Evolutionary conservation across 2,888 invertebrate genomes (phyloP), one percentile per base, ranked within the genome.

Genomic region (Caenorhabditis wallacei): DNA sequence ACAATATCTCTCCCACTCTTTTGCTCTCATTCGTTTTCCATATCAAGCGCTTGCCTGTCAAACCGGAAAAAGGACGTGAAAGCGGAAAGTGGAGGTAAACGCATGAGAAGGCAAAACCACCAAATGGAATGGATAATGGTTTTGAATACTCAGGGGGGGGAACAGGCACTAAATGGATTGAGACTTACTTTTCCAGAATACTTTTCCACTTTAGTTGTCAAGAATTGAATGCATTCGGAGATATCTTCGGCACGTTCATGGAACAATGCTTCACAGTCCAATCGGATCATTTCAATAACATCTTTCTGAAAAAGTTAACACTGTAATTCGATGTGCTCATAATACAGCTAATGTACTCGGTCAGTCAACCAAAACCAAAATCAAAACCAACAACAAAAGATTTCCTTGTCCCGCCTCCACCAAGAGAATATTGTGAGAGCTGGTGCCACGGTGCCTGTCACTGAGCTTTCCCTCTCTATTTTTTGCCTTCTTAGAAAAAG

Each of bases 241-340:
- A 86, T 86, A 35, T 86, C 82, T 20, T 85, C 85, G 0, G 85
- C 64, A 10, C 76, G 74, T 24, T 80, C 85, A 61, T 86, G 84
- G 78, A 86, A 86, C 43, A 86, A 63, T 20, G 84, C 86, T 66
- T 86, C 86, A 59, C 86, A 86, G 59, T 86, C 86, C 8, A 84
- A 51, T n/a, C 64, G 81, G 18, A 86, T 84, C 86, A 86, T 86
- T 10, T 86, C 84, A 10, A 83, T 76, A 16, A 84, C 84, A 20
- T 83, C 84, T 72, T 85, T 86, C 86, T 86, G 70, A 68, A 82
- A 76, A 53, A 40, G n/a, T 35, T 46, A 20, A 20, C 35, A 72
- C 37, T 51, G 43, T 46, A 24, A 24, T 51, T 51, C 35, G 54
- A 56, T 56, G 26, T 57, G 26, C 56, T 57, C n/a, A 30, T 70